Evolutionary conservation across 1,140 invertebrate genomes (phyloP).

Genomic region (Drosophila ercepeae): DNA sequence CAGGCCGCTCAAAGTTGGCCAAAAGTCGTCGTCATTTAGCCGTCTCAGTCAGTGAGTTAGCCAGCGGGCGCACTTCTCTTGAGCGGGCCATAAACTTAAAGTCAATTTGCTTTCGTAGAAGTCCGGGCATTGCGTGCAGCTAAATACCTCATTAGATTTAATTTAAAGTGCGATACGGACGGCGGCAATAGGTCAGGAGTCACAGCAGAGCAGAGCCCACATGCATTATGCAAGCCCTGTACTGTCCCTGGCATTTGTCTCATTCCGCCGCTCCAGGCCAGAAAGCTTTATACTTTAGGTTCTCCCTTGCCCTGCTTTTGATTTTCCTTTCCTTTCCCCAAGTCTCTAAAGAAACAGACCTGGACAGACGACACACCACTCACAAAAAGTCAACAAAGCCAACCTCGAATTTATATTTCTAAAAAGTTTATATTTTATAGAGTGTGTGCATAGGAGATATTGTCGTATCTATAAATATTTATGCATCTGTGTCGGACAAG

Average conservation of each 20-base stretch:
- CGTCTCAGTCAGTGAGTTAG: constrained; percentile 36
- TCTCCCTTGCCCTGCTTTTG: constrained; percentile 14
- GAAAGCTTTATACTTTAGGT: constrained; percentile 56
- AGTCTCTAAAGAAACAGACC: not conserved
- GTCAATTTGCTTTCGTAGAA: constrained; percentile 67
- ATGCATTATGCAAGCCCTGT: constrained; percentile 39
- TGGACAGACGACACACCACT: not conserved
- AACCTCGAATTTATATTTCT: constrained; percentile 76
- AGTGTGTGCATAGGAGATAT: constrained; percentile 34
- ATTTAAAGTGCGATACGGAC: constrained; percentile 53
- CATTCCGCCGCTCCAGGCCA: constrained; percentile 26
- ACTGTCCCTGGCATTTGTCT: constrained; percentile 43
- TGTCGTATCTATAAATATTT: constrained; percentile 53
- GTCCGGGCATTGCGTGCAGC: constrained; percentile 65
- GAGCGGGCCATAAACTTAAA: constrained; percentile 48
- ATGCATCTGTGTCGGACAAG: constrained; percentile 50
- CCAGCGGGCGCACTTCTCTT: constrained; percentile 4
- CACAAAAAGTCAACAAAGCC: constrained; percentile 2
- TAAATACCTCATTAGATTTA: constrained; percentile 82
- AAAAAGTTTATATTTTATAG: constrained; percentile 66
- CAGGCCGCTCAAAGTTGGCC: constrained; percentile 15
- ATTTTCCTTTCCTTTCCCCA: constrained; percentile 35
- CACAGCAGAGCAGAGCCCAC: constrained; percentile 7
- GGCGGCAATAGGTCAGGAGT: constrained; percentile 28
- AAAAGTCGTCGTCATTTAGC: constrained; percentile 11